Conservation (phyloP, 2,888 invertebrate genomes). For the Lamproptera curius region DNA sequence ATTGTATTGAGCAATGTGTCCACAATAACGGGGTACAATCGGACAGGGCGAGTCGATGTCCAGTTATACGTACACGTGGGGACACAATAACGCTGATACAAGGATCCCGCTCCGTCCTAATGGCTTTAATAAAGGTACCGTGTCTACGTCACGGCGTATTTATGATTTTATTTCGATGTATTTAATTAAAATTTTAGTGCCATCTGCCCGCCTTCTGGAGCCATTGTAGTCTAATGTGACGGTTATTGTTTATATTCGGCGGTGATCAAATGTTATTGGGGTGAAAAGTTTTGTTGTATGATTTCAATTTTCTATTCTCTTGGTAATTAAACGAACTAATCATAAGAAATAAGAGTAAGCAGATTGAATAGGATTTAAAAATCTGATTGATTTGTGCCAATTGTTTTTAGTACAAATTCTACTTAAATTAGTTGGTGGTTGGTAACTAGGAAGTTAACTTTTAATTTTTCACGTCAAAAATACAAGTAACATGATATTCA, state of each 20-base stretch:
- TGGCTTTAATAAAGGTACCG: conserved; percentile 75
- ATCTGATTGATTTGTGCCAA: too few species aligned
- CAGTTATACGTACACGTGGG: too few species aligned
- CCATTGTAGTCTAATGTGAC: conserved; percentile 10
- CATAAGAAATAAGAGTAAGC: too few species aligned
- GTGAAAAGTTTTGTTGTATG: too few species aligned
- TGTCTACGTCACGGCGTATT: conserved; percentile 62
- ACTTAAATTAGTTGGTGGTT: too few species aligned
- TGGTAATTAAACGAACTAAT: too few species aligned
- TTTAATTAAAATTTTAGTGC: conserved; percentile 74
- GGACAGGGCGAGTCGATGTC: conserved; percentile 34
- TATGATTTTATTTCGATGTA: conserved; percentile 74
- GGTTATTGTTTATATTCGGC: conserved; percentile 4
- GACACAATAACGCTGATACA: conserved; percentile 64
- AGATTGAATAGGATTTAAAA: too few species aligned
- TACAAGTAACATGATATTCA: too few species aligned
- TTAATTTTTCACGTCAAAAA: too few species aligned
- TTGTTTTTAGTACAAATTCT: too few species aligned
- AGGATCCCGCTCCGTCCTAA: conserved; percentile 52
- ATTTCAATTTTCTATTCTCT: too few species aligned
- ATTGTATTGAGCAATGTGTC: conserved; percentile 70
- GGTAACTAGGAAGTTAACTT: too few species aligned
- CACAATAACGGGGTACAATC: conserved; percentile 35
- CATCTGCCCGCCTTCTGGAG: conserved; percentile 28
- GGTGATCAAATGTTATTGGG: background rate